Evolutionary conservation across 2,888 invertebrate genomes (phyloP), one percentile per base, ranked within the genome.

Genomic region (Agriotes lineatus): DNA sequence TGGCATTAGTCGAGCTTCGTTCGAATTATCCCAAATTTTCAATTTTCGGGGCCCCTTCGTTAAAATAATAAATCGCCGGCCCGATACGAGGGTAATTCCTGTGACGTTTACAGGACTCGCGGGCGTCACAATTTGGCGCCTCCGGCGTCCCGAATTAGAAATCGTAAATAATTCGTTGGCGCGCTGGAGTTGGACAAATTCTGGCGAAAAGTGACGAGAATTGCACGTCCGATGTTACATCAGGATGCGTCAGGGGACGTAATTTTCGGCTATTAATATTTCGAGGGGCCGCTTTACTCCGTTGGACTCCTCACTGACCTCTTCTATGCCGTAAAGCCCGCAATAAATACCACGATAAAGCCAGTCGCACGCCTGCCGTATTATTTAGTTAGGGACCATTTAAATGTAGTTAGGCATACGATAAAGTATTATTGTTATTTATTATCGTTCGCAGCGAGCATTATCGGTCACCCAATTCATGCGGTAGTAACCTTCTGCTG

Each of bases 51-150:
- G 25, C 7, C 25, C 3, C 3, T 25, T 7, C 4, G 25, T 25
- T 25, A 25, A 25, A 25, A 42, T 42, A 14, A 42, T 42, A 42
- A 42, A 42, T 14, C 14, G 42, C 16, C 16, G 16, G 42, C 25
- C 7, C 7, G 25, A 25, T 25, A 7, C 25, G 25, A 25, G 42
- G 42, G 52, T 33, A 52, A 52, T 52, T 52, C 33, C 52, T n/a
- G 52, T 52, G 52, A 52, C 52, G 52, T 52, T 52, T 52, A 52
- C 52, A 35, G 33, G 14, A 30, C 52, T 25, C 16, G 16, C 52
- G 33, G 33, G 52, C 52, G 52, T 48, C 12, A 52, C 52, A 52
- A 22, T 33, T 52, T 33, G 48, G 52, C 52, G 30, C 33, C 16
- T 18, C 52, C 18, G 19, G 22, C 30, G 18, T 52, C 52, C 52